Conservation (phyloP, 1,140 invertebrate genomes). For the Nebria ingens region DNA sequence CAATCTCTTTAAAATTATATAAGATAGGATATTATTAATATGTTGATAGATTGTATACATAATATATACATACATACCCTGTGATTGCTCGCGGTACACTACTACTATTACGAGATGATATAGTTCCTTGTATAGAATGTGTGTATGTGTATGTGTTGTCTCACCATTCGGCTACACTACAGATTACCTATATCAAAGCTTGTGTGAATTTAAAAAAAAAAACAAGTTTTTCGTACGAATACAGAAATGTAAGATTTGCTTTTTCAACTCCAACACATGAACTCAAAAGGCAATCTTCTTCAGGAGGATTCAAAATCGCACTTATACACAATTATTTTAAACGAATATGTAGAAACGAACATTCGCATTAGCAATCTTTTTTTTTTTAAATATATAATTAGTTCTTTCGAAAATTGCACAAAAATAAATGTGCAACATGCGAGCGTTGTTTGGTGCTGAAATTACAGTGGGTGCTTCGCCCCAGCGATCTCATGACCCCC, state of each 20-base stretch:
- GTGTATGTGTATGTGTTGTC: neutral
- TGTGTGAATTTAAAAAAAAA: too few species aligned
- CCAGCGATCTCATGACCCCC: neutral
- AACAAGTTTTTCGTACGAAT: too few species aligned
- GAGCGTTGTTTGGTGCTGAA: neutral
- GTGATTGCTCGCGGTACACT: constrained; percentile 4
- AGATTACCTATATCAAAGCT: neutral
- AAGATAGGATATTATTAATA: neutral
- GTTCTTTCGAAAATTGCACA: too few species aligned
- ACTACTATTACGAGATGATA: neutral
- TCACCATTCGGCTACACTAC: neutral
- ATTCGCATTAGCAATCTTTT: too few species aligned
- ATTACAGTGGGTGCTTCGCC: neutral
- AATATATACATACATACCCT: constrained; percentile 2
- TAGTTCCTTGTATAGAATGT: constrained; percentile 7
- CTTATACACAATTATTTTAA: too few species aligned
- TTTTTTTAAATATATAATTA: too few species aligned
- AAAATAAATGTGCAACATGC: too few species aligned
- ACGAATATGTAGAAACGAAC: too few species aligned
- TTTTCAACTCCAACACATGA: too few species aligned
- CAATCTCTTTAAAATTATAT: neutral
- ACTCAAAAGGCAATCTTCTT: too few species aligned
- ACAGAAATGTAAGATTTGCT: too few species aligned
- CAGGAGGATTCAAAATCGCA: too few species aligned
- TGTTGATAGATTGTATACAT: neutral